Base-by-base conservation (phyloP, 2,888 invertebrate genomes). In the Hydroisotoma schaefferi region DNA sequence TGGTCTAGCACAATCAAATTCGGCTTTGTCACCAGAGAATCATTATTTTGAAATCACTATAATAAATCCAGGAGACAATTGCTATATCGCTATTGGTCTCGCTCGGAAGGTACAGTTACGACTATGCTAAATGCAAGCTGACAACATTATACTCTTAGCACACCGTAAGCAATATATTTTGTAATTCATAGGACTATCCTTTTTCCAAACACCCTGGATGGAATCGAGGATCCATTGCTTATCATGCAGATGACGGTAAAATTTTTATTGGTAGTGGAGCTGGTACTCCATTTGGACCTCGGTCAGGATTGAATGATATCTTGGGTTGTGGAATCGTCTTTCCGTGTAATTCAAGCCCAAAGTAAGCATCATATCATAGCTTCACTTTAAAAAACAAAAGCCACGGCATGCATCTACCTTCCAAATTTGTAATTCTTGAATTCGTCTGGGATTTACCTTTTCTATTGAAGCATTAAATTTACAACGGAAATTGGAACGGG, bases 11-110 rank as follows among this genome's bases (percentile, higher is more conserved):
- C 81, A 81, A 73, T 80, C 80, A n/a, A 75, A 77, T 67, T 74
- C 74, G 55, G 78, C 81, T 2, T 74, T 81, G 27, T 78, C 78
- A 64, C 80, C 81, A 43, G 77, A 78, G 33, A 77, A 77, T 62
- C 81, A 81, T 72, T 81, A 81, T 73, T 81, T 80, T 76, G 81
- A 81, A 76, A 78, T 81, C 64, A 80, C 80, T 73, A 80, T 81
- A 55, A 71, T 80, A 37, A 80, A 81, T 67, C 81, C 80, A 2
- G 81, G 81, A 26, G 78, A 80, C 73, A 80, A 77, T 70, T 80
- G 81, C 69, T 81, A 80, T 72, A 81, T 81, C 61, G 80, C 81
- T 26, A 81, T 81, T 63, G 81, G 81, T 43, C 73, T 81, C 38
- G 80, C 81, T 20, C 77, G 78, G 73, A 77, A 77, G 73, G 80